Evolutionary conservation across 2,888 invertebrate species (phyloP).

Genomic region (Lottia gigantea): DNA sequence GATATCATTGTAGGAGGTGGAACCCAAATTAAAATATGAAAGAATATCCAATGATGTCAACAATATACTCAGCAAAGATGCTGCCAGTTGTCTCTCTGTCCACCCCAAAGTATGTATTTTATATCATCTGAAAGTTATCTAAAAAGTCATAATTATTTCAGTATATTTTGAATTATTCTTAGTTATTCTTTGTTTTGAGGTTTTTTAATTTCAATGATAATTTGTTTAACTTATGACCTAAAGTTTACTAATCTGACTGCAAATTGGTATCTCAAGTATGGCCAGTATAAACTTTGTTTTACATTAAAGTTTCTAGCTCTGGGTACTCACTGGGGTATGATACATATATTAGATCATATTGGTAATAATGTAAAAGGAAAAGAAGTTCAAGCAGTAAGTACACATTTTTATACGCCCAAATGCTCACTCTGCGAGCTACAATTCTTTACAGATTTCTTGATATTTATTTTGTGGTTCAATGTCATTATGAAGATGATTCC

Average conservation of each 20-base stretch:
- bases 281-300: neutral
- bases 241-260: too few relatives aligned
- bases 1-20: conserved; percentile 51
- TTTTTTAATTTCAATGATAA: too few relatives aligned
- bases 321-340: conserved; percentile 91
- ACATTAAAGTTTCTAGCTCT: conserved; percentile 84
- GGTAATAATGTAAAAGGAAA: conserved; percentile 83
- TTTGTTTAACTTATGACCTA: too few relatives aligned
- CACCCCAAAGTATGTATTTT: conserved; percentile 81
- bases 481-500: too few relatives aligned
- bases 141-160: too few relatives aligned
- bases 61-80: conserved; percentile 84
- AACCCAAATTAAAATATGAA: conserved; percentile 90
- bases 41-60: conserved; percentile 88
- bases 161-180: too few relatives aligned
- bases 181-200: too few relatives aligned
- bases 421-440: too few relatives aligned
- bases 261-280: too few relatives aligned
- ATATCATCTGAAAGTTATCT: too few relatives aligned
- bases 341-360: conserved; percentile 91
- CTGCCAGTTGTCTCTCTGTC: conserved; percentile 91
- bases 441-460: too few relatives aligned
- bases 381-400: conserved; percentile 75
- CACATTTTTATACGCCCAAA: neutral
- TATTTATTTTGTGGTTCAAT: too few relatives aligned